These are phyloP conservation scores for Lumbricus terrestris DNA, from an alignment of 2,888 invertebrate genomes.

Conservation along the genomic window DNA sequence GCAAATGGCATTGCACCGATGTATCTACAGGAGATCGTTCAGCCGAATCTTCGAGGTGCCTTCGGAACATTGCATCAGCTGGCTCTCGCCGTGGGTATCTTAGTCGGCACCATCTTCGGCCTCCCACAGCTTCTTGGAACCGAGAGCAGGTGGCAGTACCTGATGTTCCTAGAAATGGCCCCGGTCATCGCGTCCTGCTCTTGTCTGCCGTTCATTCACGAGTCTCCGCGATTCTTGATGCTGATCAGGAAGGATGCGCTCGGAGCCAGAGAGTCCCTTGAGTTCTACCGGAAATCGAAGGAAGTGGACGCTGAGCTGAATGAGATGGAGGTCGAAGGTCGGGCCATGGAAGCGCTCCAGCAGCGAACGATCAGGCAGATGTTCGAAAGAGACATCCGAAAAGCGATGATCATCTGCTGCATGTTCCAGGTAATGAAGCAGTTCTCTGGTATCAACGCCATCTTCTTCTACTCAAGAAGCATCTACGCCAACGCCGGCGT, in stretches of 20 bases:
- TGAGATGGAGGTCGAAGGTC: neutral
- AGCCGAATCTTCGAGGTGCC: conserved; percentile 76
- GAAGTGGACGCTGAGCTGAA: conserved; percentile 86
- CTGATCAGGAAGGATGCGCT: conserved; percentile 93
- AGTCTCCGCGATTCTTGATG: conserved; percentile 88
- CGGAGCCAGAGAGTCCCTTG: conserved; percentile 79
- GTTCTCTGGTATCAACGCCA: conserved; percentile 95
- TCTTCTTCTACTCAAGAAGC: conserved; percentile 92
- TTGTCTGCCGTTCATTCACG: conserved; percentile 86
- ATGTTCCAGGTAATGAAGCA: conserved; percentile 96
- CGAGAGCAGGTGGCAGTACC: conserved; percentile 82
- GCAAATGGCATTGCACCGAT: conserved; percentile 84
- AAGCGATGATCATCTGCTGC: conserved; percentile 85
- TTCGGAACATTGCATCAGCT: conserved; percentile 86
- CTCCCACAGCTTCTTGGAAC: conserved; percentile 82
- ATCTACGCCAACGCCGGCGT: conserved; percentile 88
- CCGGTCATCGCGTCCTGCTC: conserved; percentile 87
- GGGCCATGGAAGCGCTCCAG: neutral
- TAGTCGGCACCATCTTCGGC: conserved; percentile 84
- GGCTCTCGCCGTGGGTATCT: conserved; percentile 90
- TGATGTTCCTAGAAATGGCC: conserved; percentile 84
- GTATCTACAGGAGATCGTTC: conserved; percentile 86
- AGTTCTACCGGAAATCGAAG: conserved; percentile 71
- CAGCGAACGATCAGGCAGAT: neutral
- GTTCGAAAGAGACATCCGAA: neutral